Evolutionary conservation across 2,113 vertebrate species (phyloP).

Genomic region (Eubucco bourcierii): DNA sequence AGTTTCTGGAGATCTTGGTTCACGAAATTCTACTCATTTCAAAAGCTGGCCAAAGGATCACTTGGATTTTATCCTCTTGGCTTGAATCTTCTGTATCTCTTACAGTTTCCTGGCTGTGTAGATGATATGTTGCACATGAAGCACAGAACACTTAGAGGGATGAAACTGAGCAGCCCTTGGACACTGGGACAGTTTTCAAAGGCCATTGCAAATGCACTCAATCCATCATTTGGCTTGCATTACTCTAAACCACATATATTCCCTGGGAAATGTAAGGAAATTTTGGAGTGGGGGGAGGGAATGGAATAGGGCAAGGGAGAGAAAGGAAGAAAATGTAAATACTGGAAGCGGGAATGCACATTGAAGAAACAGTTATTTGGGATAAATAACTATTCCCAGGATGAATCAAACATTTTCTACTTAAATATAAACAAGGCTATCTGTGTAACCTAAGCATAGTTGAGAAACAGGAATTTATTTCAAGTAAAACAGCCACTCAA

Average conservation of each 20-base stretch:
- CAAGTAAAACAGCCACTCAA: neutral
- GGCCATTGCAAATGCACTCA: constrained; percentile 36
- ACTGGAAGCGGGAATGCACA: constrained; percentile 28
- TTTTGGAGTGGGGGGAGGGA: neutral
- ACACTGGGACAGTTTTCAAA: constrained; percentile 34
- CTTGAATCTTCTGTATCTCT: constrained; percentile 73
- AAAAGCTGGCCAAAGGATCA: constrained; percentile 79
- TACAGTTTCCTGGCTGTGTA: constrained; percentile 74
- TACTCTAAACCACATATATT: constrained; percentile 25
- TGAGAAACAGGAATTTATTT: neutral
- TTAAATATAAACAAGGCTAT: neutral
- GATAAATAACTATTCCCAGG: constrained; percentile 5
- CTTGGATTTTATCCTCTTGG: constrained; percentile 84
- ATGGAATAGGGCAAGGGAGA: neutral
- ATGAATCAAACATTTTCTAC: constrained; percentile 24
- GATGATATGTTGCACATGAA: constrained; percentile 76
- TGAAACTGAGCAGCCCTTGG: constrained; percentile 33
- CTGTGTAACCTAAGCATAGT: neutral
- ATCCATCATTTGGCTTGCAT: constrained; percentile 36
- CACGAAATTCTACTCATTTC: constrained; percentile 79
- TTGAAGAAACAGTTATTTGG: constrained; percentile 14
- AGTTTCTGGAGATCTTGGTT: constrained; percentile 80
- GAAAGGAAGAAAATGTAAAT: constrained; percentile 32
- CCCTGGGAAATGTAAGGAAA: constrained; percentile 6
- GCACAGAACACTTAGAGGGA: constrained; percentile 50